A percentile compares a stretch with the other conserved stretches of the same genome.
These are phyloP conservation scores for Coendou prehensilis DNA, from an alignment of 2,797 vertebrate genomes.

Conservation along the genomic window DNA sequence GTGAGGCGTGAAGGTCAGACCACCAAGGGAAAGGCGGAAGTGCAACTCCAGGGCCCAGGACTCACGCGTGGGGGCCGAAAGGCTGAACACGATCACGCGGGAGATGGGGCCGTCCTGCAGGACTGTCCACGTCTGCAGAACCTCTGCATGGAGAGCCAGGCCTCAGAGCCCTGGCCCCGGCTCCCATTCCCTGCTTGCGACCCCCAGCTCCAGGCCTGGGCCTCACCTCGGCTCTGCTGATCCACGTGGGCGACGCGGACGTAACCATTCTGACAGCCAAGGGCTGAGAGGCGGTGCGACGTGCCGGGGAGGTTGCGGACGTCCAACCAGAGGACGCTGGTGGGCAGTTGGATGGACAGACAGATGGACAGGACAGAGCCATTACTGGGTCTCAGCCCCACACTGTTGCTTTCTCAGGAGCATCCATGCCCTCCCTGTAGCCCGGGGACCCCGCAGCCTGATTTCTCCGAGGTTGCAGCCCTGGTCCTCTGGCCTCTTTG, in stretches of 20 bases:
- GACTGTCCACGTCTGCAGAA: constrained; percentile 93
- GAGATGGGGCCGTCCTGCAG: constrained; percentile 95
- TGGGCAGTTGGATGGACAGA: not conserved
- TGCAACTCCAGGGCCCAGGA: not conserved
- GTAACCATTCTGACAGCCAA: constrained; percentile 95
- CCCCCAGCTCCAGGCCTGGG: not conserved
- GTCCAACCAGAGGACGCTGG: constrained; percentile 94
- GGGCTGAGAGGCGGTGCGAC: constrained; percentile 90
- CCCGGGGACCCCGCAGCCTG: not conserved
- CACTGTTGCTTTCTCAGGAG: not conserved
- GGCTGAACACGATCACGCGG: constrained; percentile 92
- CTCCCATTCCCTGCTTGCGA: fast-evolving
- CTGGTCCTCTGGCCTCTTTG: not conserved
- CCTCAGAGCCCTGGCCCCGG: not conserved
- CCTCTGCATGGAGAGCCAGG: constrained; percentile 83
- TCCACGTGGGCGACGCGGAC: constrained; percentile 93
- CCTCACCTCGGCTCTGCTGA: constrained; percentile 90
- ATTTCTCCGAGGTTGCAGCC: not conserved
- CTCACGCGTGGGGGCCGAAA: constrained; percentile 68
- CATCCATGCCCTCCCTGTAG: not conserved
- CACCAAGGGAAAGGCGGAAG: not conserved
- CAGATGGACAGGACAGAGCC: not conserved
- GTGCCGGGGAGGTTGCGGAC: constrained; percentile 89
- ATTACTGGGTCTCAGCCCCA: not conserved
- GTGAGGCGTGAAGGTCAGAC: not conserved